Percentiles rank a stretch among this genome's conserved stretches.
Conservation (phyloP, 1,140 invertebrate species). For the Gryon sp. region DNA sequence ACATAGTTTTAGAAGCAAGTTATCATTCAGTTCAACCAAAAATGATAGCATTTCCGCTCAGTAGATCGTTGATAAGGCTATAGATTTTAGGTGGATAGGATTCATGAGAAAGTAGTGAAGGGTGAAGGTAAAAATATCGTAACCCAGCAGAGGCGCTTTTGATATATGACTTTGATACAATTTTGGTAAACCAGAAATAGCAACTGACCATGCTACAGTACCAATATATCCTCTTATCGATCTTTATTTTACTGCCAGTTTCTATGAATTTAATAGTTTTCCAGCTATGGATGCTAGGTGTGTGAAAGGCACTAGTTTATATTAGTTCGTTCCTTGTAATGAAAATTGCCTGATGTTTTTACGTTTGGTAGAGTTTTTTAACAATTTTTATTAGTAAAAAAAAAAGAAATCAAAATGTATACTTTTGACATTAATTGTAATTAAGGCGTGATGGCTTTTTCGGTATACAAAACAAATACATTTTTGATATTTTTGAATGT, state of each 20-base stretch:
- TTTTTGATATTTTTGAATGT: too few relatives aligned
- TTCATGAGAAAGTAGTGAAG: background rate
- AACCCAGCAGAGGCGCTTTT: slow-evolving; percentile 45
- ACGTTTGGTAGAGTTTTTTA: too few relatives aligned
- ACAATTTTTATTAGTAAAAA: too few relatives aligned
- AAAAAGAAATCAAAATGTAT: too few relatives aligned
- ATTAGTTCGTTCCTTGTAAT: slow-evolving; percentile 52
- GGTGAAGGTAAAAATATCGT: slow-evolving; percentile 41
- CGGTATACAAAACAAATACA: too few relatives aligned
- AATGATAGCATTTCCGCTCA: slow-evolving; percentile 47
- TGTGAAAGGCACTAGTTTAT: slow-evolving; percentile 56
- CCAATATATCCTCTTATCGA: slow-evolving; percentile 42
- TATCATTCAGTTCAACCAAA: slow-evolving; percentile 60
- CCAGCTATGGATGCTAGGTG: slow-evolving; percentile 30
- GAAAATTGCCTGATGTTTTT: slow-evolving; percentile 18
- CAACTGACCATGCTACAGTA: slow-evolving; percentile 12
- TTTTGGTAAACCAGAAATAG: slow-evolving; percentile 58
- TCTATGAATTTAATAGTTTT: slow-evolving; percentile 61
- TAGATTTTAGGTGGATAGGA: slow-evolving; percentile 15
- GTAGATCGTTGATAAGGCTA: slow-evolving; percentile 42
- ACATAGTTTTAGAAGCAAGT: slow-evolving; percentile 28
- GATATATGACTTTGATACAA: slow-evolving; percentile 56
- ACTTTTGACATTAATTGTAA: too few relatives aligned
- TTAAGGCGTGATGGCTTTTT: too few relatives aligned
- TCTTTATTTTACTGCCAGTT: slow-evolving; percentile 43